Base-by-base conservation (phyloP, 2,888 invertebrate species). In the Cryptus viduatorius region DNA sequence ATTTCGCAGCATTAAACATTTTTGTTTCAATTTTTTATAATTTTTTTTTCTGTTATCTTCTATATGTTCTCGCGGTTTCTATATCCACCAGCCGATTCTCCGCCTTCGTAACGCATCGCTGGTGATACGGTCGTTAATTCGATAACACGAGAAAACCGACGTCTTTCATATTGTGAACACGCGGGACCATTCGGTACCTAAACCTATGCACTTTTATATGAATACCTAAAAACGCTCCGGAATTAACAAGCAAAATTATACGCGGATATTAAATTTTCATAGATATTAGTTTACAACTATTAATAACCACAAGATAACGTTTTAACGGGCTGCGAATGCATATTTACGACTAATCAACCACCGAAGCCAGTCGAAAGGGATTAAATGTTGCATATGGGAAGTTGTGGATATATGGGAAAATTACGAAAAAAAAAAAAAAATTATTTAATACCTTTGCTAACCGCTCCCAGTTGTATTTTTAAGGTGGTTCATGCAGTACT, bases 101-200 rank as follows among this genome's bases (percentile, higher is more conserved):
- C 24, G n/a, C 73, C 50, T 59, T 53, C 61, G 73, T 75, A 64
- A 65, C 65, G 65, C 65, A 42, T 65, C 65, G 37, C 65, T 12
- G 42, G 65, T 65, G 65, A 65, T 65, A 65, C 65, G 65, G 65
- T 65, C 65, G 65, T 65, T 65, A 65, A 65, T 65, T 29, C 65
- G 65, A 65, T 65, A 65, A 65, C 42, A 16, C 65, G 42, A 42
- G 65, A 65, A 37, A 65, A 65, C 65, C 65, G 37, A 12, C 16
- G 42, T 42, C 65, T 16, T 42, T 37, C 5, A 65, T 42, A 65
- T 42, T 61, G 29, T 5, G 29, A 24, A 42, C 65, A 42, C 8
- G 4, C 64, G 14, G 64, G 42, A 64, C 37, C 42, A 42, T 64
- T 42, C 16, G n/a, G 37, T 8, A 64, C 64, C 65, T 65, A 65